Percentiles rank a stretch among this genome's conserved stretches.
Evolutionary conservation across 2,797 vertebrate genomes (phyloP).

Genomic region (Jordanella pulchra): DNA sequence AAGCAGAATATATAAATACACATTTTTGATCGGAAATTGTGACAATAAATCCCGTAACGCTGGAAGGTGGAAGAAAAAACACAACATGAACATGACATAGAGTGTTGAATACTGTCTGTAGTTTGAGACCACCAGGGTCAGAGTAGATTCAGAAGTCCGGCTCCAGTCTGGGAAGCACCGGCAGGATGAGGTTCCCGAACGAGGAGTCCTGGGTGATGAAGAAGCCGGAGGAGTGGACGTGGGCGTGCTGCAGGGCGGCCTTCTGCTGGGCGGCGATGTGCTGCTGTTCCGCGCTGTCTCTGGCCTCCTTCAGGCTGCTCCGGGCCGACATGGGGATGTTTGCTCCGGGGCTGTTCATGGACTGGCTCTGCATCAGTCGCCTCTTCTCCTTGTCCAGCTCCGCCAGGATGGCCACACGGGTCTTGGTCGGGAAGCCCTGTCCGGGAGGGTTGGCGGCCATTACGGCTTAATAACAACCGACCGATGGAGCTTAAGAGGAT

Average conservation of each 20-base stretch:
- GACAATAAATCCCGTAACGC: neutral
- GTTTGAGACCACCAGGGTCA: no score
- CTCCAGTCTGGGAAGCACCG: slow-evolving; percentile 92
- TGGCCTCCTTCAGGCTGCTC: slow-evolving; percentile 86
- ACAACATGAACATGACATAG: neutral
- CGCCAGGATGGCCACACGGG: slow-evolving; percentile 93
- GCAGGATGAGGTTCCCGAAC: slow-evolving; percentile 98
- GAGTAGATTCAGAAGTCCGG: no score
- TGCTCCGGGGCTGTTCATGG: slow-evolving; percentile 90
- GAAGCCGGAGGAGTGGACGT: slow-evolving; percentile 94
- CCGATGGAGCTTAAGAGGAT: neutral
- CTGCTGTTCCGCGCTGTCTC: slow-evolving; percentile 96
- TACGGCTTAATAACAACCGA: neutral
- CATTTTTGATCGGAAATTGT: neutral
- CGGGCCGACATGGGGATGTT: slow-evolving; percentile 87
- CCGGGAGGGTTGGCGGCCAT: slow-evolving; percentile 63
- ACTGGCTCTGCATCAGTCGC: slow-evolving; percentile 92
- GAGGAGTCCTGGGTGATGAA: slow-evolving; percentile 99
- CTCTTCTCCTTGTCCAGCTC: slow-evolving; percentile 96
- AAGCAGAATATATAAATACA: neutral
- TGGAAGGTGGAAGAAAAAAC: neutral
- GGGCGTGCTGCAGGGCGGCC: slow-evolving; percentile 96
- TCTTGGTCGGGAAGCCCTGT: slow-evolving; percentile 92
- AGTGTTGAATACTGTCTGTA: neutral
- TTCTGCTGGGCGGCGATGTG: slow-evolving; percentile 97